These are phyloP conservation scores for Lordiphosa stackelbergi DNA, from an alignment of 1,140 invertebrate genomes.

Conservation along the genomic window DNA sequence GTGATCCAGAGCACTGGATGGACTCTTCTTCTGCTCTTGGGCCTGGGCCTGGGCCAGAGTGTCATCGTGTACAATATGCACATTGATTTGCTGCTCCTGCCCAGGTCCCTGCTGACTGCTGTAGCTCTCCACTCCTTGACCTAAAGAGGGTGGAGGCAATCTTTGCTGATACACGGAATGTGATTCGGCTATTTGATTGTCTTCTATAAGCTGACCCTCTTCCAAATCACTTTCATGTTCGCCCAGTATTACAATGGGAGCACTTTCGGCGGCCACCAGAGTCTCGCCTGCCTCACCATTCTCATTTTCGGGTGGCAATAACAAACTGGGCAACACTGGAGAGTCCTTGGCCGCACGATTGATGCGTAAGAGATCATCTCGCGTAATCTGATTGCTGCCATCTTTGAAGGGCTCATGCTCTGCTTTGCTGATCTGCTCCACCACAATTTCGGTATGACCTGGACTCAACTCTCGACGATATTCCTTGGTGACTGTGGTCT, in stretches of 20 bases:
- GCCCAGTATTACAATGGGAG: slow-evolving; percentile 64
- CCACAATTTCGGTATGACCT: slow-evolving; percentile 66
- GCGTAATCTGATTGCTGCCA: slow-evolving; percentile 57
- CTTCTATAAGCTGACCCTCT: slow-evolving; percentile 47
- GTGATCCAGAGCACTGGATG: slow-evolving; percentile 23
- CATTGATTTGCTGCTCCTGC: slow-evolving; percentile 60
- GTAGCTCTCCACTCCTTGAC: slow-evolving; percentile 39
- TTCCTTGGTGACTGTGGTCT: slow-evolving; percentile 62
- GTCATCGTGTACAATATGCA: slow-evolving; percentile 56
- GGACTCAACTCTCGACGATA: slow-evolving; percentile 58
- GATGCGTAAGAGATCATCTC: slow-evolving; percentile 61
- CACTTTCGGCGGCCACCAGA: slow-evolving; percentile 51
- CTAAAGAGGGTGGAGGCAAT: slow-evolving; percentile 23
- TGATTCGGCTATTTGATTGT: slow-evolving; percentile 68
- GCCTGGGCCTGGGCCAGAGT: slow-evolving; percentile 18
- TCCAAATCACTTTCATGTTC: slow-evolving; percentile 59
- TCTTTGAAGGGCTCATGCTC: slow-evolving; percentile 39
- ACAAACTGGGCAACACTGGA: slow-evolving; percentile 64
- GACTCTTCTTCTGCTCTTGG: background rate
- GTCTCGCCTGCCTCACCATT: slow-evolving; percentile 42
- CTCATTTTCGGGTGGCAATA: slow-evolving; percentile 43
- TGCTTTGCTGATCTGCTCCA: slow-evolving; percentile 52
- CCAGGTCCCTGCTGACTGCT: slow-evolving; percentile 42
- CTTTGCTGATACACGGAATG: slow-evolving; percentile 43
- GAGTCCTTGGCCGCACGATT: slow-evolving; percentile 63